These are phyloP conservation scores for Pipra filicauda DNA, from an alignment of 2,113 vertebrate genomes.

Conservation along the genomic window DNA sequence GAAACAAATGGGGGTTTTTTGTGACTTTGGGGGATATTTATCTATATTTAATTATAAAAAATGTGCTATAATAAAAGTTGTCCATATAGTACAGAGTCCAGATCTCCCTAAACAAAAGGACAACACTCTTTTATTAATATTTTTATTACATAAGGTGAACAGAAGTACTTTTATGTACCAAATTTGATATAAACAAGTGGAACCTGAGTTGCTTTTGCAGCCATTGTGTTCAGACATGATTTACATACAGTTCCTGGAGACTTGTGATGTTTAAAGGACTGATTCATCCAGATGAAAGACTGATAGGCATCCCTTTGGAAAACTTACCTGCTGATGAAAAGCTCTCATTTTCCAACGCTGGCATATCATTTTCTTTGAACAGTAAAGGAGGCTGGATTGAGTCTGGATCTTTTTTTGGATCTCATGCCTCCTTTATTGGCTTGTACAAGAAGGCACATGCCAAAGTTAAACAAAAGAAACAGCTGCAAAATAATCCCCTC, in stretches of 20 bases:
- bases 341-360: neutral
- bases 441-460: neutral
- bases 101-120: neutral
- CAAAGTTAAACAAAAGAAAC: conserved; percentile 12
- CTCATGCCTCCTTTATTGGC: neutral
- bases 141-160: neutral
- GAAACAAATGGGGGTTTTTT: neutral
- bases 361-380: neutral
- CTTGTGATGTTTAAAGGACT: neutral
- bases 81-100: neutral
- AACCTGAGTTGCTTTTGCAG: neutral
- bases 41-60: neutral
- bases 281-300: neutral
- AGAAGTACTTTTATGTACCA: neutral
- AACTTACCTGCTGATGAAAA: conserved; percentile 2
- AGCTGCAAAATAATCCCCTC: conserved; percentile 3
- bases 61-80: neutral
- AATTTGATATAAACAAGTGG: neutral
- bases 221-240: neutral
- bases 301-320: neutral
- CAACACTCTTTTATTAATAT: neutral
- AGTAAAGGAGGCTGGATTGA: neutral
- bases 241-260: neutral
- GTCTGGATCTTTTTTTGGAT: neutral
- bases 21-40: neutral